Conservation (phyloP, 2,888 invertebrate species). For the Archips crataeganus region DNA sequence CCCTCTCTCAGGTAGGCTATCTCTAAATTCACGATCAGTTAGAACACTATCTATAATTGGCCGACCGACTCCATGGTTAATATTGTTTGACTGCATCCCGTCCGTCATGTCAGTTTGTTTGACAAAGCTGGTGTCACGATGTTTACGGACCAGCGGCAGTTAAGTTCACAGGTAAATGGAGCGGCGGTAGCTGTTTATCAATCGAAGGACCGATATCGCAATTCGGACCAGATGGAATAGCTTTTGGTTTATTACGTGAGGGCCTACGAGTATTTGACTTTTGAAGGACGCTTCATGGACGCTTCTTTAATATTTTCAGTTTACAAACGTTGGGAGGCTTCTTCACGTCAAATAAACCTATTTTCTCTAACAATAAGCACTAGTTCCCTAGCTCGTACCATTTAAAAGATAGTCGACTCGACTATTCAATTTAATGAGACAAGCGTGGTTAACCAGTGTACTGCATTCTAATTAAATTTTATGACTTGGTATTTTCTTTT, state of each 20-base stretch:
- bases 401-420: too few relatives aligned
- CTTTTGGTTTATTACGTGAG: slow-evolving; percentile 18
- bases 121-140: slow-evolving; percentile 17
- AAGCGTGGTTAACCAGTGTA: too few relatives aligned
- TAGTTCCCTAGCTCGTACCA: too few relatives aligned
- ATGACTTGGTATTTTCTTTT: too few relatives aligned
- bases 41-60: neutral
- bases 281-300: neutral
- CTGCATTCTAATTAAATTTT: too few relatives aligned
- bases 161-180: slow-evolving; percentile 24
- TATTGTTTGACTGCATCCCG: slow-evolving; percentile 17
- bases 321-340: too few relatives aligned
- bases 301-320: too few relatives aligned
- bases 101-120: slow-evolving; percentile 27
- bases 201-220: slow-evolving; percentile 29
- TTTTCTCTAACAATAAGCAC: too few relatives aligned
- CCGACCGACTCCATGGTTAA: neutral
- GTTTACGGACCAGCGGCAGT: slow-evolving; percentile 15
- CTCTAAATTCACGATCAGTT: neutral
- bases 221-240: slow-evolving; percentile 3
- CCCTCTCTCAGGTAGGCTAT: neutral
- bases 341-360: too few relatives aligned
- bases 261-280: neutral
- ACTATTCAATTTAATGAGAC: too few relatives aligned
- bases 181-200: slow-evolving; percentile 21